Base-by-base conservation (phyloP, 2,113 vertebrate genomes). In the Salminus brasiliensis region DNA sequence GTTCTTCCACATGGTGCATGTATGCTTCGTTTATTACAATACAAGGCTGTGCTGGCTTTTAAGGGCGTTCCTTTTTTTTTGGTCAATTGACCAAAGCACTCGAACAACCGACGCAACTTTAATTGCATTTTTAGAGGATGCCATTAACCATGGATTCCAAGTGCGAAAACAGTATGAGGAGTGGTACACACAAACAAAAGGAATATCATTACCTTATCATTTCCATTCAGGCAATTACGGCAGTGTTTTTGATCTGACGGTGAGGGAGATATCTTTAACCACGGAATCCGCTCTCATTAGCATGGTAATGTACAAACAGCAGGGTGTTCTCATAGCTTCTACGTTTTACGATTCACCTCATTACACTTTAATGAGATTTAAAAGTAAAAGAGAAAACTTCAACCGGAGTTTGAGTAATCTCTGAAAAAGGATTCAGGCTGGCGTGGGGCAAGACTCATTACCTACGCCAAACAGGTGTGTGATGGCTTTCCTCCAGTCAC, bases 341-440 rank as follows among this genome's bases (percentile, higher is more conserved):
- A 87, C 79, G 85, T 91, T 88, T 91, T 87, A 86, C 86, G 90
- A 91, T 92, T 90, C 92, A 91, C 90, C 91, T 92, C 92, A 93
- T 94, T 93, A 93, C 85, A 90, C 91, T 92, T 92, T 92, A 91
- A 93, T 93, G 92, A 93, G 92, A 91, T 93, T 91, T 92, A 86
- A 92, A 92, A 92, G 90, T 90, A 89, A 91, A 90, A 85, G 74
- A 79, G 52, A 85, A 89, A 89, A 78, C 76, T 72, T 78, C 76
- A 78, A 78, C 76, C 76, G 36, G 67, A 62, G 76, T 78, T 71
- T 78, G 76, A 79, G 68, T 72, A 72, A 72, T 79, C 77, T 71
- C 41, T 29, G 41, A 49, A 59, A 45, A 72, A 39, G 34, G 57
- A 5, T 52, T 71, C n/a, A n/a, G 57, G 41, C 49, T 53, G 16